Percentiles rank a stretch among this genome's conserved stretches.
Conservation (phyloP, 2,113 vertebrate genomes). For the Craseonycteris thonglongyai region DNA sequence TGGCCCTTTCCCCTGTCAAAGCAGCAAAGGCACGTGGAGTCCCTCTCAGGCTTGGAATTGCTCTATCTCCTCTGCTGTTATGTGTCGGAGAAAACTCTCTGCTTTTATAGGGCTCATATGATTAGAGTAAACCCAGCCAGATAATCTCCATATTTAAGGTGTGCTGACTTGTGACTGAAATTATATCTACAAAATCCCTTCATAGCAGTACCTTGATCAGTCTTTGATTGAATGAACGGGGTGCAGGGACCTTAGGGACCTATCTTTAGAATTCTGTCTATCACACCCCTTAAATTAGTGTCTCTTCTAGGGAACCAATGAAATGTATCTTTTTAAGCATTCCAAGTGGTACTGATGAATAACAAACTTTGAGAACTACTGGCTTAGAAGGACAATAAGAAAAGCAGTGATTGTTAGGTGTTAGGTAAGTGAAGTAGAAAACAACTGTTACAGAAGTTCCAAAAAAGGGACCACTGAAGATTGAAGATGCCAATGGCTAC, state of each 20-base stretch:
- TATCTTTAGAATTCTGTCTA: not conserved
- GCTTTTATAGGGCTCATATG: not conserved
- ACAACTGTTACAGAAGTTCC: not conserved
- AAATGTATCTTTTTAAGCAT: not conserved
- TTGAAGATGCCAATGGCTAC: not conserved
- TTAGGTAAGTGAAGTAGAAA: not conserved
- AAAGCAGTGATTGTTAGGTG: not conserved
- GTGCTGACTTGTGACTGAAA: not conserved
- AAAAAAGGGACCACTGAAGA: not conserved
- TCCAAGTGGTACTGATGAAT: not conserved
- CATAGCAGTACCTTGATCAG: not conserved
- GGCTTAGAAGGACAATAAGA: not conserved
- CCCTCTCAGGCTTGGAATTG: not conserved
- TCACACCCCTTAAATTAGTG: not conserved
- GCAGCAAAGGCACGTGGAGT: not conserved
- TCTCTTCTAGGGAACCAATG: not conserved
- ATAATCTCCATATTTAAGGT: not conserved
- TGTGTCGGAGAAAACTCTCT: not conserved
- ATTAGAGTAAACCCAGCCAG: not conserved
- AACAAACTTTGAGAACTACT: not conserved
- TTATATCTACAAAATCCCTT: slow-evolving; percentile 17
- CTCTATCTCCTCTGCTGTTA: not conserved
- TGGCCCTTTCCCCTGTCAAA: not conserved
- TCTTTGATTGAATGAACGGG: not conserved
- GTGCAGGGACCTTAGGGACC: not conserved